Evolutionary conservation across 2,113 vertebrate species (phyloP).

Genomic region (Hypomesus transpacificus): DNA sequence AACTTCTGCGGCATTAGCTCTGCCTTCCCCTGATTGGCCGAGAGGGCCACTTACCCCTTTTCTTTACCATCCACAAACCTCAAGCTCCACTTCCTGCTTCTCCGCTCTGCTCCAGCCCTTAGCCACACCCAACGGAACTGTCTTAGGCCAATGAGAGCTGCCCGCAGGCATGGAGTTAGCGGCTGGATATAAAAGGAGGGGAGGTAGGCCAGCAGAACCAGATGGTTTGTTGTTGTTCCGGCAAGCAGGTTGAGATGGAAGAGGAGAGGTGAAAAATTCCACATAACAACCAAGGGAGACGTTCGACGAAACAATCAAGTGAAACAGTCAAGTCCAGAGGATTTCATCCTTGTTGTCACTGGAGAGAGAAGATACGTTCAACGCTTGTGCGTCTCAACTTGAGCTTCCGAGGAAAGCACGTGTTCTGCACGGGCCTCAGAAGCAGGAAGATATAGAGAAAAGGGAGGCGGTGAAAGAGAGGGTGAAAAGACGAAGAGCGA

Average conservation of each 20-base stretch:
- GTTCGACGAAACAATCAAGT: no score
- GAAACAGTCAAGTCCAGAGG: no score
- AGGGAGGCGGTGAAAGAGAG: conserved; percentile 14
- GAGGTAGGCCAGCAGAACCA: conserved; percentile 60
- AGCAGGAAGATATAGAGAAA: not conserved
- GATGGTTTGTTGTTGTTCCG: conserved; percentile 68
- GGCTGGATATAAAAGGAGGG: conserved; percentile 60
- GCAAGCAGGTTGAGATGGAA: conserved; percentile 54
- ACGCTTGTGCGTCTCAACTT: not conserved
- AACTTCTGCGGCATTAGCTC: conserved; percentile 72
- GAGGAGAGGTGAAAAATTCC: conserved; percentile 47
- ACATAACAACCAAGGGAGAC: conserved; percentile 46
- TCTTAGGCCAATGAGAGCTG: conserved; percentile 54
- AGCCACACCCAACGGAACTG: conserved; percentile 52
- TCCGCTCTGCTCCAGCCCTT: conserved; percentile 27
- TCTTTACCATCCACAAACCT: conserved; percentile 54
- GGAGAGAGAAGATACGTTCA: conserved; percentile 27
- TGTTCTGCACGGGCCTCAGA: not conserved
- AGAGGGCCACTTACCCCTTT: conserved; percentile 70
- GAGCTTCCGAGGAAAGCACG: not conserved
- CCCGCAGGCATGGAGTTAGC: conserved; percentile 37
- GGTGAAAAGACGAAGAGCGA: not conserved
- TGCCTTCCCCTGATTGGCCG: conserved; percentile 73
- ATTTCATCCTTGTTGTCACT: conserved; percentile 11
- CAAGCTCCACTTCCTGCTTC: conserved; percentile 61